These are phyloP conservation scores for Myotis daubentonii DNA, from an alignment of 2,797 vertebrate species.

Conservation along the genomic window DNA sequence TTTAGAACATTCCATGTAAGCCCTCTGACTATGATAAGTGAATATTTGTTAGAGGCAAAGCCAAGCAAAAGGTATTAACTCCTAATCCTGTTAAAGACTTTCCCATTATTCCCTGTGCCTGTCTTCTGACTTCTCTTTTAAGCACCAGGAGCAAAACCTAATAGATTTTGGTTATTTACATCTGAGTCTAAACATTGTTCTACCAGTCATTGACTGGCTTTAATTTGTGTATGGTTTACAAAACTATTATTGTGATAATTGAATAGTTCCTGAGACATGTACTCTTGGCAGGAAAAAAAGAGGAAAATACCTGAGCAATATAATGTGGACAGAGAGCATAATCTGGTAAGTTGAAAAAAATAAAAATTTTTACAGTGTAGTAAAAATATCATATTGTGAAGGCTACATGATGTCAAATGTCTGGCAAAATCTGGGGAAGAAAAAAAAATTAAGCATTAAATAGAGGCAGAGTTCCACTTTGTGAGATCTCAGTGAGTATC, in stretches of 20 bases:
- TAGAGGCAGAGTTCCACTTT: not conserved
- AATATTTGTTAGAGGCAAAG: constrained; percentile 60
- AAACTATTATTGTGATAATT: not conserved
- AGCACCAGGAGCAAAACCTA: constrained; percentile 1
- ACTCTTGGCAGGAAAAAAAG: not conserved
- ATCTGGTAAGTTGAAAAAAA: not conserved
- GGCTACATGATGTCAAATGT: not conserved
- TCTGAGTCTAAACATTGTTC: not conserved
- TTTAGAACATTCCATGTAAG: constrained; percentile 58
- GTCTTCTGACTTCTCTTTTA: constrained; percentile 41
- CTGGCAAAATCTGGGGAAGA: not conserved
- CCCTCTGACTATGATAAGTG: constrained; percentile 50
- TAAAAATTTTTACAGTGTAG: not conserved
- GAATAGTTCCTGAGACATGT: not conserved
- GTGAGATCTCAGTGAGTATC: not conserved
- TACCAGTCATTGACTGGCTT: not conserved
- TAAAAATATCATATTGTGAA: not conserved
- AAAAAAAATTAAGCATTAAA: not conserved
- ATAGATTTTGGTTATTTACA: not conserved
- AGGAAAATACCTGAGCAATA: not conserved
- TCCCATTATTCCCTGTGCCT: not conserved
- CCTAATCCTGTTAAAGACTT: constrained; percentile 61
- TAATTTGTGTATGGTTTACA: not conserved
- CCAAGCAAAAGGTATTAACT: constrained; percentile 63
- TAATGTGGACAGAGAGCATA: not conserved